Base-by-base conservation (phyloP, 2,113 vertebrate genomes). In the Halcyon malimbica region DNA sequence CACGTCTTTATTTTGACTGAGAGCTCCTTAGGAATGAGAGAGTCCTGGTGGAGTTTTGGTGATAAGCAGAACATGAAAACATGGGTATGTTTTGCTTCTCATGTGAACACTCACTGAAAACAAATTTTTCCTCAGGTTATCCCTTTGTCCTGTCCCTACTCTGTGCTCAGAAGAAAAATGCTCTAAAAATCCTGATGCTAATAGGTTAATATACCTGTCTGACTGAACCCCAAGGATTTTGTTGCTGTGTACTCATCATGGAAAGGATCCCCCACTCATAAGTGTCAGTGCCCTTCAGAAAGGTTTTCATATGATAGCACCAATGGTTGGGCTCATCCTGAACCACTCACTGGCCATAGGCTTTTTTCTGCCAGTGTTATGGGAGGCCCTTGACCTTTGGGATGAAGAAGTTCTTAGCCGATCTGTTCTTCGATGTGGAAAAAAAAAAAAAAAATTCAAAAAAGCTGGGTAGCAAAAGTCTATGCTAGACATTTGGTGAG, bases 291-390 rank as follows among this genome's bases (percentile, higher is more conserved):
- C 33, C 35, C n/a, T 31, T 56, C 51, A 20, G 69, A 20, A 48
- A 1, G 46, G 50, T 25, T 87, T 93, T 87, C 44, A 8, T 48
- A 10, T 2, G 31, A 39, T 23, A 80, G 54, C 29, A 60, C 7
- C 33, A 16, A 9, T 0, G 1, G 4, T 2, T 1, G 3, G 51
- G 76, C 21, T 83, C 19, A 0, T 2, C 33, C 9, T 3, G 3
- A 29, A 60, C 20, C 3, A 1, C 4, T 16, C 1, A 2, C 50
- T 54, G 54, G 3, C 17, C 1, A 0, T 4, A 31, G n/a, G 16
- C 7, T 6, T 73, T 51, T 42, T 59, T 10, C 28, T 64, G 69
- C 28, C 56, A 39, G 59, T 0, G 0, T 46, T 35, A 18, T 1
- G 1, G 57, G 44, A 89, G 24, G 8, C 9, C 25, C 41, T 56